These are phyloP conservation scores for Acyrthosiphon pisum DNA, from an alignment of 1,140 invertebrate genomes.

Conservation along the genomic window DNA sequence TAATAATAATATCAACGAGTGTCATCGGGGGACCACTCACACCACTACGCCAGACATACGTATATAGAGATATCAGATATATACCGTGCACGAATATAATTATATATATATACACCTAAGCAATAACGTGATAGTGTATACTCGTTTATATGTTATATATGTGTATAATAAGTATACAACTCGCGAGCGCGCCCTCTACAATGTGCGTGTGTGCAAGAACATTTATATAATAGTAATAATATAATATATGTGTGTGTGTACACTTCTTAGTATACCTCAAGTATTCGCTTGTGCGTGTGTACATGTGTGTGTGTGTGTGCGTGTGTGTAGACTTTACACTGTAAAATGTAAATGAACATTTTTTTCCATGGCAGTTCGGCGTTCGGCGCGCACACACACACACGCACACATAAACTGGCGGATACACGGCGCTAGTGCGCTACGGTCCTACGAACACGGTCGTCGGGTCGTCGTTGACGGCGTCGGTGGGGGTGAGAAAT, in stretches of 20 bases:
- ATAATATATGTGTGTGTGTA: neutral
- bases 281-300: neutral
- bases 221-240: conserved; percentile 31
- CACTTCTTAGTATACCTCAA: neutral
- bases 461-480: neutral
- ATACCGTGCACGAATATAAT: neutral
- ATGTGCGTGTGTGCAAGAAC: neutral
- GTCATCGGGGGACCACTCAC: neutral
- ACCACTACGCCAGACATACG: neutral
- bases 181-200: neutral
- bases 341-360: neutral
- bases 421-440: neutral
- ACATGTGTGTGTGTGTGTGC: no score
- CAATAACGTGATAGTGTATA: neutral
- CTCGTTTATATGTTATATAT: neutral
- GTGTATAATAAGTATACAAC: neutral
- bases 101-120: neutral
- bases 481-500: neutral
- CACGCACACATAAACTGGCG: neutral
- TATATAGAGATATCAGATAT: conserved; percentile 11
- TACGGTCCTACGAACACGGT: neutral
- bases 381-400: neutral
- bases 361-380: conserved; percentile 14
- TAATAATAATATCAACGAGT: neutral
- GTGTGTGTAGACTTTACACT: neutral